A percentile compares a stretch with the other conserved stretches of the same genome.
Conservation (phyloP, 2,888 invertebrate species). For the Acheta domesticus region DNA sequence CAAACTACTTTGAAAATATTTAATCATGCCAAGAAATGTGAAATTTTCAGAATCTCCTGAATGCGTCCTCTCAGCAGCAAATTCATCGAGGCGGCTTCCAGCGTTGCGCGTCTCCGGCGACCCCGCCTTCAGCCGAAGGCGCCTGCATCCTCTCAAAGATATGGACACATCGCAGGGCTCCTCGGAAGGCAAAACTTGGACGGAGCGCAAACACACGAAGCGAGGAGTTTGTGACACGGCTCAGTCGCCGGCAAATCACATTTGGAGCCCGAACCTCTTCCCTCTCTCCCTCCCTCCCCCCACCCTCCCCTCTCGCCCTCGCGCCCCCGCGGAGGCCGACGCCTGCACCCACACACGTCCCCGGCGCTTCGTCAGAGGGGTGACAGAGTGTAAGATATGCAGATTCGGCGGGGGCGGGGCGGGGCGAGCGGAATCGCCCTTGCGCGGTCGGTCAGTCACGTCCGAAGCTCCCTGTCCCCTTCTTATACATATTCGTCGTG, state of each 20-base stretch:
- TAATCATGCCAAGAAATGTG: no score
- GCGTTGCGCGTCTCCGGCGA: no score
- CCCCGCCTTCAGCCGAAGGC: no score
- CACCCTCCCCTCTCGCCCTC: not conserved
- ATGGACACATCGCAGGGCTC: no score
- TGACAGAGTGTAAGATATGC: constrained; percentile 18
- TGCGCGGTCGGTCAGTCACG: not conserved
- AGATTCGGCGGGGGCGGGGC: not conserved
- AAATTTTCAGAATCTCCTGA: no score
- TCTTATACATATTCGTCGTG: not conserved
- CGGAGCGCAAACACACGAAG: no score
- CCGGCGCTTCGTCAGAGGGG: not conserved
- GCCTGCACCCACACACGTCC: not conserved
- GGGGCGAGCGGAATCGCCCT: not conserved
- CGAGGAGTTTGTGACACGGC: not conserved
- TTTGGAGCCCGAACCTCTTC: not conserved
- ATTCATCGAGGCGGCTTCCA: no score
- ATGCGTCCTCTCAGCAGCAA: no score
- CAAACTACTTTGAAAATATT: no score
- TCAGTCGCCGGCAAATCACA: not conserved
- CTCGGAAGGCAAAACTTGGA: no score
- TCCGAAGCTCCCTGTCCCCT: constrained; percentile 5
- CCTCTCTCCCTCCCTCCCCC: not conserved
- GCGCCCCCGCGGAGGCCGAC: not conserved
- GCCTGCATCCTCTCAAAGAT: no score